These are phyloP conservation scores for Oophaga pumilio DNA, from an alignment of 2,113 vertebrate species.

Conservation along the genomic window DNA sequence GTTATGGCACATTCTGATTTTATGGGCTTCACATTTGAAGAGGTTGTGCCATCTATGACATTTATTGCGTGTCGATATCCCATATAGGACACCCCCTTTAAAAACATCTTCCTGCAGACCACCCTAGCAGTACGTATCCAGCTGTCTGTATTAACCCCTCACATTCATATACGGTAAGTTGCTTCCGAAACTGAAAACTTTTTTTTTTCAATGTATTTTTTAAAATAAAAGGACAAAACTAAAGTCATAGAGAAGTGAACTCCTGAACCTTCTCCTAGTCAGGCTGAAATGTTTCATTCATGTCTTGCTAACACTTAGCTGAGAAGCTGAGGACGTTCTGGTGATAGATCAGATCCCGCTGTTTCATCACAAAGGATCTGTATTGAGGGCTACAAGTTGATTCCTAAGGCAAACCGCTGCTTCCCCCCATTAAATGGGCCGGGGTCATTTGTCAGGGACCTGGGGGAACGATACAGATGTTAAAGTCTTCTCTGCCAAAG, in stretches of 20 bases:
- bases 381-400: slow-evolving; percentile 2
- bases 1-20: no score
- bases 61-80: no score
- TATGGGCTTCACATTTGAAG: no score
- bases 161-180: not conserved
- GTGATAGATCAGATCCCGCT: slow-evolving; percentile 50
- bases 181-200: not conserved
- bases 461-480: slow-evolving; percentile 5
- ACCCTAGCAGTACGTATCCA: no score
- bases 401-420: not conserved
- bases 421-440: not conserved
- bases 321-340: slow-evolving; percentile 15
- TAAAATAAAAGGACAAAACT: not conserved
- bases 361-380: slow-evolving; percentile 8
- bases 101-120: no score
- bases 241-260: not conserved
- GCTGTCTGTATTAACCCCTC: not conserved
- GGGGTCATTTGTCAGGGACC: slow-evolving; percentile 44
- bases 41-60: no score
- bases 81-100: no score
- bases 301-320: slow-evolving; percentile 29
- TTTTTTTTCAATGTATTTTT: not conserved
- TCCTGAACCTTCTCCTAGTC: not conserved
- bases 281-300: slow-evolving; percentile 15
- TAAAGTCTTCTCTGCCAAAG: slow-evolving; percentile 25